Evolutionary conservation across 1,140 invertebrate species (phyloP).

Genomic region (Ceratina japonica): DNA sequence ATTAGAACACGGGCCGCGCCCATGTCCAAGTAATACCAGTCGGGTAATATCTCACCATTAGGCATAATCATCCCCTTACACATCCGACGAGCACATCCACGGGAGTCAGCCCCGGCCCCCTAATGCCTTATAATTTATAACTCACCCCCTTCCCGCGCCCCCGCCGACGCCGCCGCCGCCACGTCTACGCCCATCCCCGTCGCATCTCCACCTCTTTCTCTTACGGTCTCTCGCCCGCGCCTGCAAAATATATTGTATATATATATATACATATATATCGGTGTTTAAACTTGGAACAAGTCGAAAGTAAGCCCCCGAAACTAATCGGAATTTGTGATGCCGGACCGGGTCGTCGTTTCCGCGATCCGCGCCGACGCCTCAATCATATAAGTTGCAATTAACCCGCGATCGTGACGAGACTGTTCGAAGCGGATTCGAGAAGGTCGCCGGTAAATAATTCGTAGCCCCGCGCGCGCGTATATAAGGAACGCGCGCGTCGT

Average conservation of each 20-base stretch:
- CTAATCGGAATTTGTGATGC: no score
- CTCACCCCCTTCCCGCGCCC: constrained; percentile 52
- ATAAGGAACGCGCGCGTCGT: no score
- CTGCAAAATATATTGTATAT: constrained; percentile 64
- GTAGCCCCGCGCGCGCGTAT: no score
- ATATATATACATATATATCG: no score
- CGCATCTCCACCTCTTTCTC: constrained; percentile 3
- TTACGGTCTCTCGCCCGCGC: not conserved
- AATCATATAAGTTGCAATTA: not conserved
- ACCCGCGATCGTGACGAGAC: not conserved
- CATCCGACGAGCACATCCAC: constrained; percentile 73
- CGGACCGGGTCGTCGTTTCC: no score
- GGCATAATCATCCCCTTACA: constrained; percentile 80
- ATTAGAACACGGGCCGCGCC: constrained; percentile 77
- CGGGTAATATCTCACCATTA: constrained; percentile 80
- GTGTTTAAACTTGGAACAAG: no score
- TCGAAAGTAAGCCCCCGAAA: no score
- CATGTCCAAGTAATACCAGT: constrained; percentile 78
- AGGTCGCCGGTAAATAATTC: no score
- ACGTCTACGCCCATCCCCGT: constrained; percentile 41
- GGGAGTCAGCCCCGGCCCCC: constrained; percentile 65
- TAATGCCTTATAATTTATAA: constrained; percentile 71
- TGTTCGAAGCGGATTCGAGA: not conserved
- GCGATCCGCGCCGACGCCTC: not conserved
- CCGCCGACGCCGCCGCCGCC: not conserved